Base-by-base conservation (phyloP, 2,797 vertebrate species). In the Odontamblyopus lacepedii region DNA sequence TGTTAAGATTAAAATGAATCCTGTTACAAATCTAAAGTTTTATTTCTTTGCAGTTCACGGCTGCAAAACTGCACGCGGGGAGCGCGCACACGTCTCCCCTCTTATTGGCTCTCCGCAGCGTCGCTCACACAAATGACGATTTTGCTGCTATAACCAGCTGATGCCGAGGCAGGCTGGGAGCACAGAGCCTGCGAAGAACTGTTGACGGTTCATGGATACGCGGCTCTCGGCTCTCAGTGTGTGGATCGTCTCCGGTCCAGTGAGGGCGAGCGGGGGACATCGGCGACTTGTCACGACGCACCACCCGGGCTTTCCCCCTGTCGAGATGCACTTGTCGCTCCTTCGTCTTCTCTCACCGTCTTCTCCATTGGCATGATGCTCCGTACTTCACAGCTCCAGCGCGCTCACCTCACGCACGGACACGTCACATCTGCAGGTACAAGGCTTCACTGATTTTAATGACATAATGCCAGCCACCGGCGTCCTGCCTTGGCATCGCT, bases 81-180 rank as follows among this genome's bases (percentile, higher is more conserved):
- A 84, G 83, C 85, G 84, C 83, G 83, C 83, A 65, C 68, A 82
- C 78, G 80, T 78, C 78, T 53, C 63, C 1, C 61, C 57, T 85
- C 51, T 86, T 67, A 92, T 92, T 92, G 91, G 92, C 83, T 83
- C 60, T 6, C 0, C 35, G 77, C 82, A 0, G 78, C 85, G 91
- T 88, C 86, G 79, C 86, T 92, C 90, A 90, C 12, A 68, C 66
- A 68, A 56, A 78, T 87, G 90, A 88, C 85, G 85, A 44, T 44
- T 66, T 67, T 83, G 85, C 91, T 83, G 90, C 85, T 90, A 75
- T 85, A 81, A 88, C 66, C 90, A 88, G 87, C 89, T 88, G 87
- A 86, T 86, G 85, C 86, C 75, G 88, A 81, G 85, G 83, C 73
- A 81, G 85, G 83, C 73, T 82, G 67, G 65, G 82, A 83, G 72